Percentiles rank a stretch among this genome's conserved stretches.
Conservation (phyloP, 2,797 vertebrate species). For the Aldrovandia affinis region DNA sequence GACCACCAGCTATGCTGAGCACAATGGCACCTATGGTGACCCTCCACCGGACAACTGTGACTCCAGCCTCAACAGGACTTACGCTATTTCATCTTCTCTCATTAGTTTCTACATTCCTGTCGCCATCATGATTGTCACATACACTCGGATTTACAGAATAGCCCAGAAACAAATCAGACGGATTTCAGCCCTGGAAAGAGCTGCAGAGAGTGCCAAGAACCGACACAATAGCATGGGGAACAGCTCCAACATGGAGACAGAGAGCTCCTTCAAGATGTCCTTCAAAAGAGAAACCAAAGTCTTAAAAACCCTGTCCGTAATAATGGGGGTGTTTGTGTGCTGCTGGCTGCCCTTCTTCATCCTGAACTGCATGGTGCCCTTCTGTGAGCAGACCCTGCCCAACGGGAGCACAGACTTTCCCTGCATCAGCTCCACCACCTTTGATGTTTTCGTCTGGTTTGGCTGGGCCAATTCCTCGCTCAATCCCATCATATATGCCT, state of each 20-base stretch:
- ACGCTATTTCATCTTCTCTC: conserved; percentile 97
- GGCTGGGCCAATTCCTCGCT: conserved; percentile 98
- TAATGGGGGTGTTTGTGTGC: conserved; percentile 98
- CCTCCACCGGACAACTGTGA: conserved; percentile 85
- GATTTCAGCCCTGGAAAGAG: conserved; percentile 93
- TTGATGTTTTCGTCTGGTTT: conserved; percentile 97
- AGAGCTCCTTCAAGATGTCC: conserved; percentile 95
- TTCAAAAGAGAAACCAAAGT: conserved; percentile 98
- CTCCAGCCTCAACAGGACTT: conserved; percentile 94
- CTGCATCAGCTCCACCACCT: conserved; percentile 93
- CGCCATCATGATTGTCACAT: conserved; percentile 96
- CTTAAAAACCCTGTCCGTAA: conserved; percentile 94
- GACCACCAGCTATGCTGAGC: conserved; percentile 61
- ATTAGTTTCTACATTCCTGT: conserved; percentile 99
- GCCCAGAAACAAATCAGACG: conserved; percentile 94
- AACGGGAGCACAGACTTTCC: conserved; percentile 78
- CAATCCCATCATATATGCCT: conserved; percentile 98
- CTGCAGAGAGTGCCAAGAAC: conserved; percentile 93
- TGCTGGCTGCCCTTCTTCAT: conserved; percentile 98
- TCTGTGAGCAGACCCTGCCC: conserved; percentile 80
- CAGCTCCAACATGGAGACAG: conserved; percentile 82
- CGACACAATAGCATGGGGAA: conserved; percentile 85
- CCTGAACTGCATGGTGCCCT: conserved; percentile 97
- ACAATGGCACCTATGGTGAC: conserved; percentile 73
- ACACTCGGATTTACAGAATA: conserved; percentile 97